Evolutionary conservation across 2,888 invertebrate genomes (phyloP).

Genomic region (Platerodrilus igneus): DNA sequence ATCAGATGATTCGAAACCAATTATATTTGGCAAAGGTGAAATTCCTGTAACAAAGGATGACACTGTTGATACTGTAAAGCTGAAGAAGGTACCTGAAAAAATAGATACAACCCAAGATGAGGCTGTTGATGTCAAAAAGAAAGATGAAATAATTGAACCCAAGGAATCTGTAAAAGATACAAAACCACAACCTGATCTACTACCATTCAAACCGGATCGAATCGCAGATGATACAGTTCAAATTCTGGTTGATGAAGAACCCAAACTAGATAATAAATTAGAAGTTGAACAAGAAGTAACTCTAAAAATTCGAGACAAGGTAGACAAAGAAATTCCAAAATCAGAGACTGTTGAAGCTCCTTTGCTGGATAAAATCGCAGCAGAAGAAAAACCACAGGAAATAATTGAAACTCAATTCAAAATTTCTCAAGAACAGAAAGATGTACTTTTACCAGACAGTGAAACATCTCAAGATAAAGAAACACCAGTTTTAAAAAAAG

Average conservation of each 20-base stretch:
- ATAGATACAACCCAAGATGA: slow-evolving; percentile 23
- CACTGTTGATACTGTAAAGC: slow-evolving; percentile 35
- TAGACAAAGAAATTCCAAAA: slow-evolving; percentile 24
- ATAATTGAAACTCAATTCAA: slow-evolving; percentile 47
- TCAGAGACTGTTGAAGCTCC: slow-evolving; percentile 22
- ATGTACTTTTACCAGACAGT: slow-evolving; percentile 29
- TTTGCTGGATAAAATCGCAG: slow-evolving; percentile 26
- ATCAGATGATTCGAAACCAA: slow-evolving; percentile 39
- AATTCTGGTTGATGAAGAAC: slow-evolving; percentile 34
- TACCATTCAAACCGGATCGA: no score
- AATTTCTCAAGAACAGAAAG: slow-evolving; percentile 31
- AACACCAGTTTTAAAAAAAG: slow-evolving; percentile 38
- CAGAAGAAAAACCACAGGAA: slow-evolving; percentile 32
- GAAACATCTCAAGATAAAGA: no score
- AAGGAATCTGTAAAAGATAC: no score
- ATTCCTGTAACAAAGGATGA: slow-evolving; percentile 40
- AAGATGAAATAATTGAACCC: slow-evolving; percentile 43
- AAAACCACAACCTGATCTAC: no score
- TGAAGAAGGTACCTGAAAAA: slow-evolving; percentile 46
- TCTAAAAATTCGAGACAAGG: neutral
- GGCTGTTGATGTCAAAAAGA: slow-evolving; percentile 25
- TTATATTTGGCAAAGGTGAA: slow-evolving; percentile 48
- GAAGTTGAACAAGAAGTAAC: slow-evolving; percentile 21
- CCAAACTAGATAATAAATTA: slow-evolving; percentile 16
- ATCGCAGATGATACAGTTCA: no score